Evolutionary conservation across 2,888 invertebrate genomes (phyloP).

Genomic region (Micropterix aruncella): DNA sequence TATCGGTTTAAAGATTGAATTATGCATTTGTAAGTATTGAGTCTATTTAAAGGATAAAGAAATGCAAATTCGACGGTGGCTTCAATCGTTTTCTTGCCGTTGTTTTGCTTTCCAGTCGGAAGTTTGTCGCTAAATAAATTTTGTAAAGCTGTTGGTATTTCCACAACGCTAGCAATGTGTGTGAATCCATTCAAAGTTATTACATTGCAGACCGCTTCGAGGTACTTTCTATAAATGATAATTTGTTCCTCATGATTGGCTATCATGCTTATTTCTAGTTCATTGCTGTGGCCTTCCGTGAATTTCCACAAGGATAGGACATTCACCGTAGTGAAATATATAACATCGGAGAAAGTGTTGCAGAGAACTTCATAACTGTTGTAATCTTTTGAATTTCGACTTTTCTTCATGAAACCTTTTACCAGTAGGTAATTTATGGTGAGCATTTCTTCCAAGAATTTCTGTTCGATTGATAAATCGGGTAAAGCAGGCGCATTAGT

Average conservation of each 20-base stretch:
- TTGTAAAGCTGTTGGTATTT: slow-evolving; percentile 40
- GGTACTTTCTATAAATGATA: slow-evolving; percentile 55
- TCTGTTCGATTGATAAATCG: slow-evolving; percentile 48
- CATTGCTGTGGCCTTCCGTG: slow-evolving; percentile 47
- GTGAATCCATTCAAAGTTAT: slow-evolving; percentile 57
- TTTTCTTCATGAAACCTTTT: slow-evolving; percentile 50
- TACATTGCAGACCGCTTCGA: slow-evolving; percentile 56
- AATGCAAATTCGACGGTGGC: slow-evolving; percentile 43
- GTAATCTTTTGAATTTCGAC: slow-evolving; percentile 37
- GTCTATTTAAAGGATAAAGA: slow-evolving; percentile 44
- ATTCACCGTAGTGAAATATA: slow-evolving; percentile 52
- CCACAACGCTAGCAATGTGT: slow-evolving; percentile 48
- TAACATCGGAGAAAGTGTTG: slow-evolving; percentile 51
- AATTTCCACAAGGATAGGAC: slow-evolving; percentile 55
- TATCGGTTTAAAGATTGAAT: slow-evolving; percentile 39
- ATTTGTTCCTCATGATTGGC: slow-evolving; percentile 58
- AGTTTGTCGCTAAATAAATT: slow-evolving; percentile 42
- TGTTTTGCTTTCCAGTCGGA: slow-evolving; percentile 37
- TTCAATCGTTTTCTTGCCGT: slow-evolving; percentile 40
- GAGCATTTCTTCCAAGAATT: slow-evolving; percentile 55
- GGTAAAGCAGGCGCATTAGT: slow-evolving; percentile 30
- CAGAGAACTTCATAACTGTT: slow-evolving; percentile 50
- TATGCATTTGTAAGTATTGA: slow-evolving; percentile 48
- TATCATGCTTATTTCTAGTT: slow-evolving; percentile 53
- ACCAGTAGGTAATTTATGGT: slow-evolving; percentile 45